Base-by-base conservation (phyloP, 2,113 vertebrate species). In the Pseudolaguvia tuberculata region DNA sequence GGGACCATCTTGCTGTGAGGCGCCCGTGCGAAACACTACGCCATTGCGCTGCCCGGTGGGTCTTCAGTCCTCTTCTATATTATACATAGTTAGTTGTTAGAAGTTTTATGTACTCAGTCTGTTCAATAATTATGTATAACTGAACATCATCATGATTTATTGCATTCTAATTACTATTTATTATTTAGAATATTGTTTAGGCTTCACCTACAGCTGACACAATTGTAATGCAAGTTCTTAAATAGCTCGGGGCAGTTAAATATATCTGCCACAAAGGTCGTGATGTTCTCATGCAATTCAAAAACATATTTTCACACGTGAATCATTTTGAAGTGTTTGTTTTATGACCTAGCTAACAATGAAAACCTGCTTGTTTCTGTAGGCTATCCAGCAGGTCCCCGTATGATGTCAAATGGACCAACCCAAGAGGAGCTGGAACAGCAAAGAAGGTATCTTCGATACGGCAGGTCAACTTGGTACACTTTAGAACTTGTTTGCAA, bases 391-490 rank as follows among this genome's bases (percentile, higher is more conserved):
- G 78, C 85, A 27, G 81, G 87, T 51, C 81, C 87, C 6, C 90
- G 90, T 79, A 85, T 88, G 0, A 79, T 84, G 58, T 92, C 93
- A 75, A 95, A 96, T 1, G 94, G 93, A 51, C 93, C 93, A 2
- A 87, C 92, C 53, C 88, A 87, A 1, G 94, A 95, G 73, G 94
- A 96, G 78, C 57, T 89, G 45, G 94, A 95, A 74, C 93, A 91
- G 29, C 93, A 93, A 81, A 89, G 88, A 82, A 93, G 94, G 94
- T 94, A 48, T 1, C 5, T 4, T 13, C 20, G 20, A 42, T 13
- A n/a, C n/a, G n/a, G n/a, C n/a, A n/a, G n/a, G n/a, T n/a, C n/a
- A n/a, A n/a, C n/a, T n/a, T n/a, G n/a, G n/a, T n/a, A n/a, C n/a
- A n/a, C n/a, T n/a, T n/a, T n/a, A n/a, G n/a, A n/a, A n/a, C n/a